Evolutionary conservation across 1,140 invertebrate species (phyloP).

Genomic region (Pantala flavescens): DNA sequence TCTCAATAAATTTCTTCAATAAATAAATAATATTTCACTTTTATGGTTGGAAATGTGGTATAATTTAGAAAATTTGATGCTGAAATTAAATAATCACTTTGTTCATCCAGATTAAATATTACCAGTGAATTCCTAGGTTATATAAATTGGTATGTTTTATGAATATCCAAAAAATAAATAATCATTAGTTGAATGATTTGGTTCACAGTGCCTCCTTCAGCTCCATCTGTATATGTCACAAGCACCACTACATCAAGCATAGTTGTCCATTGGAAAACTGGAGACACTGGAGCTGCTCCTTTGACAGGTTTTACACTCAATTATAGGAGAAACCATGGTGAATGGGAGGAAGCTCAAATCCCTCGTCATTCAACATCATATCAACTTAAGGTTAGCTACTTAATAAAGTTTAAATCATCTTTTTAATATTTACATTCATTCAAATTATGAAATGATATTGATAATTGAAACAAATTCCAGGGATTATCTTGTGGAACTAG

Average conservation of each 20-base stretch:
- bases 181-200: no score
- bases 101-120: no score
- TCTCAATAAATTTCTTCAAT: no score
- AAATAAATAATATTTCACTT: no score
- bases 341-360: constrained; percentile 50
- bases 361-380: constrained; percentile 51
- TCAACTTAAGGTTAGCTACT: constrained; percentile 46
- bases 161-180: no score
- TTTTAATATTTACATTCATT: neutral
- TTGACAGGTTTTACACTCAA: constrained; percentile 55
- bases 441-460: no score
- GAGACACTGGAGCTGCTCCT: constrained; percentile 55
- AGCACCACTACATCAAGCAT: constrained; percentile 60
- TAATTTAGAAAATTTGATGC: no score
- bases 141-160: no score
- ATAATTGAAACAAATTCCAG: constrained; percentile 28
- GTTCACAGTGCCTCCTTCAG: constrained; percentile 47
- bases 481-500: constrained; percentile 58
- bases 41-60: no score
- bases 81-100: no score
- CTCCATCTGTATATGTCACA: constrained; percentile 58
- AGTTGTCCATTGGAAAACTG: constrained; percentile 57
- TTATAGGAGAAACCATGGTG: constrained; percentile 51
- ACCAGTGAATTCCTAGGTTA: no score
- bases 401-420: neutral